Conservation (phyloP, 2,113 vertebrate genomes). For the Motacilla alba region DNA sequence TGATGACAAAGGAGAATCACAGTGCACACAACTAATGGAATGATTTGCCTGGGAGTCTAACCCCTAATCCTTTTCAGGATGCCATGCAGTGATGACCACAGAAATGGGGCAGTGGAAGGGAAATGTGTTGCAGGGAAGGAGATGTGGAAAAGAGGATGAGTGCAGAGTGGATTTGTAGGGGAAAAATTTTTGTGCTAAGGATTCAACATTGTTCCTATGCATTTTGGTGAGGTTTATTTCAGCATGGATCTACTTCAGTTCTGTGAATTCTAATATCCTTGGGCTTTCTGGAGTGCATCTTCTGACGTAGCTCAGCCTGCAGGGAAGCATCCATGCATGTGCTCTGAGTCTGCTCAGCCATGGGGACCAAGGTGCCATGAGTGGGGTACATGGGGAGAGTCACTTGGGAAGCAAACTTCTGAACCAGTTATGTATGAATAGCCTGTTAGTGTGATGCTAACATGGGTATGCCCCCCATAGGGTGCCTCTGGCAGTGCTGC, state of each 20-base stretch:
- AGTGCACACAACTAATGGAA: not conserved
- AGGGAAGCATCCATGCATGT: not conserved
- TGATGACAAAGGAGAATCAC: not conserved
- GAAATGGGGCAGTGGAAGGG: not conserved
- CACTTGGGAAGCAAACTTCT: not conserved
- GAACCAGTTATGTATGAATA: not conserved
- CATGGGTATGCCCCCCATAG: too few species aligned
- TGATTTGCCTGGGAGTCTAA: not conserved
- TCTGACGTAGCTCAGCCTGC: fast-evolving
- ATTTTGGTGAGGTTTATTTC: not conserved
- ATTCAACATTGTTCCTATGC: fast-evolving
- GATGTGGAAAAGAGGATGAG: not conserved
- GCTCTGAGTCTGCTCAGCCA: not conserved
- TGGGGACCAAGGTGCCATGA: not conserved
- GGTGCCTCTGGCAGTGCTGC: not conserved
- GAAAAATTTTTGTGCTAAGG: not conserved
- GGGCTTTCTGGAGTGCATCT: not conserved
- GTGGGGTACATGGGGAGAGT: not conserved
- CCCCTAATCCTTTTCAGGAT: not conserved
- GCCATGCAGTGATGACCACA: not conserved
- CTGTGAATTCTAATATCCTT: not conserved
- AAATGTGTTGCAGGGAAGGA: not conserved
- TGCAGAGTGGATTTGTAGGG: not conserved
- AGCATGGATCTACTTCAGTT: not conserved
- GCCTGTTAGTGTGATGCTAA: not conserved